A percentile compares a stretch with the other conserved stretches of the same genome.
phyloP scores from a whole-genome alignment of 2,797 vertebrate species.

The Danio jaintianensis region DNA sequence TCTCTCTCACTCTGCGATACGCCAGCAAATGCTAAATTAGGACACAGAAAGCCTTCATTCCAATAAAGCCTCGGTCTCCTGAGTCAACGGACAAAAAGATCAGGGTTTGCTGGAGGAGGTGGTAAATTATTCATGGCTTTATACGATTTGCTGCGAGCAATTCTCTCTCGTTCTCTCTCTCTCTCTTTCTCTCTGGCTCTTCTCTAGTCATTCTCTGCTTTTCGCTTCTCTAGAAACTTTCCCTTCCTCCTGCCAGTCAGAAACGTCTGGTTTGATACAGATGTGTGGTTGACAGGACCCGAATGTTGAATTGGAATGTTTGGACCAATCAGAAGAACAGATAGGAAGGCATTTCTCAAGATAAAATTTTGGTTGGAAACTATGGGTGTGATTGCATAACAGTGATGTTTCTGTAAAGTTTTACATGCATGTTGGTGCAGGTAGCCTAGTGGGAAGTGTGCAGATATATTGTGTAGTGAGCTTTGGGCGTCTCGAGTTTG shows the following conservation, averaged over 20 bases:
- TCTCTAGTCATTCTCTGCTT: conserved; percentile 30
- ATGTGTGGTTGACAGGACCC: background rate
- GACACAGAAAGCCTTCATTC: conserved; percentile 66
- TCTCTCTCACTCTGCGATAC: conserved; percentile 54
- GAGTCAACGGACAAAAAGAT: conserved; percentile 69
- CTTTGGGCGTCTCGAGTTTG: too few relatives aligned
- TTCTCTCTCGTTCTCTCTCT: conserved; percentile 43
- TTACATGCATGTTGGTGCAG: too few relatives aligned
- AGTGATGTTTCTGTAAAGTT: too few relatives aligned
- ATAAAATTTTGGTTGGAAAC: background rate
- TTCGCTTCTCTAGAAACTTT: conserved; percentile 44
- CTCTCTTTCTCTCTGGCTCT: conserved; percentile 30
- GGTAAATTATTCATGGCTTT: conserved; percentile 77
- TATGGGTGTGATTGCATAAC: too few relatives aligned
- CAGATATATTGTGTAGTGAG: too few relatives aligned
- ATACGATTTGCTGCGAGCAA: conserved; percentile 67
- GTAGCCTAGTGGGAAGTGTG: too few relatives aligned
- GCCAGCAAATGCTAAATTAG: conserved; percentile 71
- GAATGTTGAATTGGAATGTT: conserved; percentile 13
- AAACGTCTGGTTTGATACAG: background rate
- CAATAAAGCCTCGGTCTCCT: conserved; percentile 64
- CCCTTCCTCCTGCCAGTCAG: conserved; percentile 21
- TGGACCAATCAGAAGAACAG: background rate
- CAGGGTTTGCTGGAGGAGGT: conserved; percentile 68
- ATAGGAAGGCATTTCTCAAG: background rate